Conservation (phyloP, 2,113 vertebrate genomes). For the Hemicordylus capensis region DNA sequence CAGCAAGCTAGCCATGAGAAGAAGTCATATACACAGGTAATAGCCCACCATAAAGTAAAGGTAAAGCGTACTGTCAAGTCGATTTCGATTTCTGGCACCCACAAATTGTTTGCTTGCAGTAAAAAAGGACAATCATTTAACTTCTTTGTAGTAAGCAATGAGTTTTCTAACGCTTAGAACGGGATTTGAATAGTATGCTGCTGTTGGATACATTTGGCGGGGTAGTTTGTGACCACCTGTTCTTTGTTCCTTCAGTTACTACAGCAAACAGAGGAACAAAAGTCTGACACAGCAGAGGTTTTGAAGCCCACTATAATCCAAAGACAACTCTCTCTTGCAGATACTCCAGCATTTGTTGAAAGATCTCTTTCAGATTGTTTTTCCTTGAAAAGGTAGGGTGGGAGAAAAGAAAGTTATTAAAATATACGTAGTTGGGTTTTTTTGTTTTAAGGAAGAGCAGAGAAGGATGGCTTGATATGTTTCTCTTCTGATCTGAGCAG, state of each 20-base stretch:
- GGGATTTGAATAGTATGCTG: background rate
- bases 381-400: constrained; percentile 47
- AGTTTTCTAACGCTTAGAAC: background rate
- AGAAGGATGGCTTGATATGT: background rate
- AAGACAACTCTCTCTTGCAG: background rate
- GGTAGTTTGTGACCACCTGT: background rate
- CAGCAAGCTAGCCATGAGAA: constrained; percentile 56
- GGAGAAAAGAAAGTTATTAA: too few species aligned
- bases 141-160: background rate
- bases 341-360: background rate
- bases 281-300: background rate
- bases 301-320: background rate
- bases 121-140: background rate
- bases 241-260: constrained; percentile 34
- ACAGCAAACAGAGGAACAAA: constrained; percentile 48
- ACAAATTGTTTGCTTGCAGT: background rate
- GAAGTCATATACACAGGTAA: constrained; percentile 58
- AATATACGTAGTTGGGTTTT: too few species aligned
- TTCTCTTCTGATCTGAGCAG: background rate
- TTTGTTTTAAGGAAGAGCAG: too few species aligned
- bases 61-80: too few species aligned
- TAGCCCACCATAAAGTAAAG: background rate
- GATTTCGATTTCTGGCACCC: too few species aligned
- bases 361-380: background rate
- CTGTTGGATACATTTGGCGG: background rate